Conservation (phyloP, 2,113 vertebrate genomes). For the Peucedramus taeniatus region DNA sequence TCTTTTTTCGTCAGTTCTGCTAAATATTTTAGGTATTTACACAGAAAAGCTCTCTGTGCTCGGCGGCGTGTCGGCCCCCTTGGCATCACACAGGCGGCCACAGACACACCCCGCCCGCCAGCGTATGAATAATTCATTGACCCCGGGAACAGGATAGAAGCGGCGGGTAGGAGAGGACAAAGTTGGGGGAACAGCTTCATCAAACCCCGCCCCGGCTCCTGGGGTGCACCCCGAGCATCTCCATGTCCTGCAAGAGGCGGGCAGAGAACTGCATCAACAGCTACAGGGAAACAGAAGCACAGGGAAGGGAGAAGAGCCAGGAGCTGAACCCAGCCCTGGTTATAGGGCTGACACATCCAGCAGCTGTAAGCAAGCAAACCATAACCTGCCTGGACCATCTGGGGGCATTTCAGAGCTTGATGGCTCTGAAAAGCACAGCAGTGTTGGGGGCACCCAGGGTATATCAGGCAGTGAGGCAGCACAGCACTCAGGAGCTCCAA, state of each 20-base stretch:
- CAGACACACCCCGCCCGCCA: background rate
- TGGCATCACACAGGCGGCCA: background rate
- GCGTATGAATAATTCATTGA: background rate
- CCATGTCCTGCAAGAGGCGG: background rate
- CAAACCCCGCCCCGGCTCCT: fast-evolving
- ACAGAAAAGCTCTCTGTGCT: slow-evolving; percentile 54
- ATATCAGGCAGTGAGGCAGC: background rate
- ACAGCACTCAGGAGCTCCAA: background rate
- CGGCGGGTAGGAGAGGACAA: background rate
- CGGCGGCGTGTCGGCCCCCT: fast-evolving
- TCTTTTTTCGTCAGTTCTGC: slow-evolving; percentile 3
- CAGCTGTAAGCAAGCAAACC: background rate
- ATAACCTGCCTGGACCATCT: background rate
- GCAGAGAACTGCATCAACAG: background rate
- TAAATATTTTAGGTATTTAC: slow-evolving; percentile 70
- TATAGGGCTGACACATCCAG: fast-evolving
- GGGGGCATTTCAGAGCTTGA: background rate
- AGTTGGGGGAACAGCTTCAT: background rate
- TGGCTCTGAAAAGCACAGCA: background rate
- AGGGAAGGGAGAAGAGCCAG: background rate
- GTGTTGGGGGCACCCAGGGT: background rate
- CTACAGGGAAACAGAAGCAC: background rate
- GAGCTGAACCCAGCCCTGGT: background rate
- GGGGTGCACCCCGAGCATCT: background rate
- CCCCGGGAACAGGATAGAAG: background rate